These are phyloP conservation scores for Melanargia galathea DNA, from an alignment of 2,888 invertebrate genomes.

Conservation along the genomic window DNA sequence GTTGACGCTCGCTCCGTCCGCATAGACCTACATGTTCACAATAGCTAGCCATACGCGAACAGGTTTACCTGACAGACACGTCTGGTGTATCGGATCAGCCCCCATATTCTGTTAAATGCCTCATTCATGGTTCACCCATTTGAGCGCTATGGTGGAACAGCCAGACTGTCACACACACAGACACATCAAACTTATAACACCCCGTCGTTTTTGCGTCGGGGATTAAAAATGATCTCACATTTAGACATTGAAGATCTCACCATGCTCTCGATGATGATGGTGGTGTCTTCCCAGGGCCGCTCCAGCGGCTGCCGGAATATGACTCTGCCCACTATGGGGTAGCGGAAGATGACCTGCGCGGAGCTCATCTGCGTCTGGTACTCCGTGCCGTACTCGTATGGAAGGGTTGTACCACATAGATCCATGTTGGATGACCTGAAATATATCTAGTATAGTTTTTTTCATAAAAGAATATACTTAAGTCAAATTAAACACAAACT, in stretches of 20 bases:
- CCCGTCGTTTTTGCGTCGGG: too few relatives aligned
- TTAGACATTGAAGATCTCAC: constrained; percentile 44
- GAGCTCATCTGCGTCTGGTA: constrained; percentile 88
- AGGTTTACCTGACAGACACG: too few relatives aligned
- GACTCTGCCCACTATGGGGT: constrained; percentile 93
- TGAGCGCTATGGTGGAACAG: too few relatives aligned
- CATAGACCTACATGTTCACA: constrained; percentile 85
- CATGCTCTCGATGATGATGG: constrained; percentile 89
- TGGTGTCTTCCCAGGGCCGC: constrained; percentile 92
- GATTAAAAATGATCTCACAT: too few relatives aligned
- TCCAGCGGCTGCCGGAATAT: constrained; percentile 90
- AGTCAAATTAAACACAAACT: too few relatives aligned
- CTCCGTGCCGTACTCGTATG: constrained; percentile 84
- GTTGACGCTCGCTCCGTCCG: constrained; percentile 90
- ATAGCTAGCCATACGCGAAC: too few relatives aligned
- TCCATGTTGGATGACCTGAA: constrained; percentile 60
- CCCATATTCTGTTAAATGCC: too few relatives aligned
- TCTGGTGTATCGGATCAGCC: too few relatives aligned
- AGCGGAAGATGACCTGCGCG: constrained; percentile 91
- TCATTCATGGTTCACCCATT: too few relatives aligned
- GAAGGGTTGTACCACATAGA: constrained; percentile 83
- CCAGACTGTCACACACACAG: too few relatives aligned
- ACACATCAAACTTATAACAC: too few relatives aligned
- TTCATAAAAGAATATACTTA: too few relatives aligned
- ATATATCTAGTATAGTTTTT: constrained; percentile 16